Conservation (phyloP, 37 sponge, comb jelly and placozoan genomes). For the Aphrocallistes beatrix region DNA sequence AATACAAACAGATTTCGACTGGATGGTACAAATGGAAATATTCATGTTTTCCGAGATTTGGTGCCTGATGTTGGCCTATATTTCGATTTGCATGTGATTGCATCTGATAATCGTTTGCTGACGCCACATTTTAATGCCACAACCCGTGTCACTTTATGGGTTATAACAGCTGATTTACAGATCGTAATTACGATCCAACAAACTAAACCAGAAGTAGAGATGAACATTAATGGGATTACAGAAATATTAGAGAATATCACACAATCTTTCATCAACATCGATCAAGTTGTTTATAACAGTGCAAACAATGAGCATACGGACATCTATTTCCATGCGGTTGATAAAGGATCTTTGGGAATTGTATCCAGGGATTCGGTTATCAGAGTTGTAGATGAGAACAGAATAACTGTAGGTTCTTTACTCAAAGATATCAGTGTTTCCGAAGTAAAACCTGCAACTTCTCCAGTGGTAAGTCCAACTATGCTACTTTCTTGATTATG, state of each 20-base stretch:
- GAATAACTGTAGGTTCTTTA: background rate
- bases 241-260: background rate
- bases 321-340: conserved; percentile 15
- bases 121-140: background rate
- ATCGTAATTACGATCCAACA: background rate
- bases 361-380: background rate
- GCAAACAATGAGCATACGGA: background rate
- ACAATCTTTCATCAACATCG: conserved; percentile 3
- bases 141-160: conserved; percentile 8
- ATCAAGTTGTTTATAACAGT: background rate
- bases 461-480: conserved; percentile 14
- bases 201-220: background rate
- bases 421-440: background rate
- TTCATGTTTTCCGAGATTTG: background rate
- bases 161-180: background rate
- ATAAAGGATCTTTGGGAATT: background rate
- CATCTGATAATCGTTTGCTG: background rate
- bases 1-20: background rate
- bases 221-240: background rate
- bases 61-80: background rate
- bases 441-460: background rate
- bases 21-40: background rate
- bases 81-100: background rate
- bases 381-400: conserved; percentile 9
- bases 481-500: too few relatives aligned